These are phyloP conservation scores for Nyleta sp. DNA, from an alignment of 2,888 invertebrate species.

Conservation along the genomic window DNA sequence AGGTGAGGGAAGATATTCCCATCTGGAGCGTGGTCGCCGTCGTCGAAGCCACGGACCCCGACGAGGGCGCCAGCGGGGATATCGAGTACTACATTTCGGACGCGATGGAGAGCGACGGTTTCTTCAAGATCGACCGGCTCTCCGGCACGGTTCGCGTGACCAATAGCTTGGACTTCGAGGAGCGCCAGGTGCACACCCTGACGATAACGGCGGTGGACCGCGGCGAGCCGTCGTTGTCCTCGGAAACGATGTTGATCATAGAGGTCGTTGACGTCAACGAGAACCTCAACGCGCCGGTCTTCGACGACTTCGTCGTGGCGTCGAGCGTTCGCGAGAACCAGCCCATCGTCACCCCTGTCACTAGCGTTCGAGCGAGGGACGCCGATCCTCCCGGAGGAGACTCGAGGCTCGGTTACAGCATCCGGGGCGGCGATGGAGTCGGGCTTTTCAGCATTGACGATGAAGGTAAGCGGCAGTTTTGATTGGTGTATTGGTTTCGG, in stretches of 20 bases:
- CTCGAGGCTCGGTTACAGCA: slow-evolving; percentile 92
- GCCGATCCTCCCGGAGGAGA: slow-evolving; percentile 91
- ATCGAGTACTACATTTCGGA: slow-evolving; percentile 92
- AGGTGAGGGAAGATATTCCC: slow-evolving; percentile 96
- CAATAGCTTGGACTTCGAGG: slow-evolving; percentile 93
- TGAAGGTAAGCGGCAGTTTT: slow-evolving; percentile 85
- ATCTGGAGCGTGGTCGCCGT: slow-evolving; percentile 93
- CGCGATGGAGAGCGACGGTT: slow-evolving; percentile 86
- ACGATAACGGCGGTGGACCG: slow-evolving; percentile 93
- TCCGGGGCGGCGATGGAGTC: slow-evolving; percentile 94
- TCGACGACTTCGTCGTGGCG: slow-evolving; percentile 90
- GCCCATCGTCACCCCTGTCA: slow-evolving; percentile 89
- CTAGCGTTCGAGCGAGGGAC: slow-evolving; percentile 91
- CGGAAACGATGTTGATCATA: slow-evolving; percentile 91
- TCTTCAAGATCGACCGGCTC: slow-evolving; percentile 91
- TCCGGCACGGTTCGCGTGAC: slow-evolving; percentile 94
- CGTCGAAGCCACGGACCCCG: slow-evolving; percentile 92
- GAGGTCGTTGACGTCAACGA: slow-evolving; percentile 98
- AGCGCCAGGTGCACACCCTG: slow-evolving; percentile 94
- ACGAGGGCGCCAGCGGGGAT: slow-evolving; percentile 91
- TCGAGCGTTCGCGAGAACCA: slow-evolving; percentile 92
- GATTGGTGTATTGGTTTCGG: not conserved
- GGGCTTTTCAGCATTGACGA: slow-evolving; percentile 96
- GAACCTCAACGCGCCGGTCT: slow-evolving; percentile 92
- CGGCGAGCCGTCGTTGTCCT: slow-evolving; percentile 91